Conservation (phyloP, 2,888 invertebrate species). For the Mechanitis mazaeus region DNA sequence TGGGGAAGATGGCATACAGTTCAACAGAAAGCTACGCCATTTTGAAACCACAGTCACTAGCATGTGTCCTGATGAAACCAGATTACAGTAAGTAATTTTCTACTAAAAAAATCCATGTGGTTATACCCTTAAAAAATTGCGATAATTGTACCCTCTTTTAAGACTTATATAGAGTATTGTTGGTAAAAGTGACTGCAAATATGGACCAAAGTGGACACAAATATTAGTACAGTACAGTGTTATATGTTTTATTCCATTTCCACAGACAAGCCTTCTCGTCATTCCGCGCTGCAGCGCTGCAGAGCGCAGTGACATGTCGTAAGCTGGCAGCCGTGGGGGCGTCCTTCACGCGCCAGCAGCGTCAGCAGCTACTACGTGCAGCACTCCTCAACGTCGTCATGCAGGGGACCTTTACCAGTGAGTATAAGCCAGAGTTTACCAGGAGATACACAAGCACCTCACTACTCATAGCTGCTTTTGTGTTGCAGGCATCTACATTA, state of each 20-base stretch:
- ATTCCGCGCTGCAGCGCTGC: conserved; percentile 59
- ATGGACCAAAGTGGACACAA: too few species aligned
- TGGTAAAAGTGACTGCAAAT: too few species aligned
- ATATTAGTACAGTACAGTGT: background rate
- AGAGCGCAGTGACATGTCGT: conserved; percentile 50
- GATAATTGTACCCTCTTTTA: too few species aligned
- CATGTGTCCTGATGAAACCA: conserved; percentile 61
- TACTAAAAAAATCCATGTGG: background rate
- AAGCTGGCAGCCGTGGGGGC: conserved; percentile 64
- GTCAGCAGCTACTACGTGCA: conserved; percentile 53
- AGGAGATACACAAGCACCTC: too few species aligned
- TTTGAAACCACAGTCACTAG: conserved; percentile 62
- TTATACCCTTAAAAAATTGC: too few species aligned
- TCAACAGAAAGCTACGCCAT: conserved; percentile 62
- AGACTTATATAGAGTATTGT: too few species aligned
- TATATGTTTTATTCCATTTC: conserved; percentile 11
- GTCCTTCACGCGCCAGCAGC: conserved; percentile 61
- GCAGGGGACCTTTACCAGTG: conserved; percentile 64
- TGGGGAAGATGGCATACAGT: conserved; percentile 68
- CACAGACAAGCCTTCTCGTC: conserved; percentile 58
- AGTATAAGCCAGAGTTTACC: conserved; percentile 28
- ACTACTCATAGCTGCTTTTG: too few species aligned
- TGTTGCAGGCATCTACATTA: background rate
- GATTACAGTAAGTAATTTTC: conserved; percentile 54
- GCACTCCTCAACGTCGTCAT: conserved; percentile 61